Evolutionary conservation across 1,140 invertebrate species (phyloP).

Genomic region (Psilanteris sp.): DNA sequence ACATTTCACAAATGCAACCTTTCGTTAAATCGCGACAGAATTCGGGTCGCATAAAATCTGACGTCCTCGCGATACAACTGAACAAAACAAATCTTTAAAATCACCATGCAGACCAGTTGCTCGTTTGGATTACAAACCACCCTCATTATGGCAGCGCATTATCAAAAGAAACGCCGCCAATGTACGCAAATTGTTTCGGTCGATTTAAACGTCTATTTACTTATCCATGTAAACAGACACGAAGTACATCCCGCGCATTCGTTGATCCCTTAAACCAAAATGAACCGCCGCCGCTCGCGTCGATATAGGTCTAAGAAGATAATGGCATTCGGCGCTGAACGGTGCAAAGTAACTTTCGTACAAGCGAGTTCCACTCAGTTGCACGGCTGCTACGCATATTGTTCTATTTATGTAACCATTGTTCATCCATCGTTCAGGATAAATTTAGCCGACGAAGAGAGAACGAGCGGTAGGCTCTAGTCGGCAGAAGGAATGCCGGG

Average conservation of each 20-base stretch:
- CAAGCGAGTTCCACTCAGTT: constrained; percentile 67
- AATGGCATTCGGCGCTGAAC: constrained; percentile 58
- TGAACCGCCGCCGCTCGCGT: too few relatives aligned
- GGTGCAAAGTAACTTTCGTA: constrained; percentile 59
- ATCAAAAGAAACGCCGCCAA: too few relatives aligned
- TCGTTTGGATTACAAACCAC: too few relatives aligned
- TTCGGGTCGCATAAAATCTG: too few relatives aligned
- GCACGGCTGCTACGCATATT: constrained; percentile 74
- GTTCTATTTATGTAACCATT: constrained; percentile 80
- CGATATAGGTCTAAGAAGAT: constrained; percentile 53
- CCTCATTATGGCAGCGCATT: too few relatives aligned
- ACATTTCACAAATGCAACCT: too few relatives aligned
- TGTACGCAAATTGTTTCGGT: too few relatives aligned
- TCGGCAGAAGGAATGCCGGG: constrained; percentile 59
- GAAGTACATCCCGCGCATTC: constrained; percentile 2
- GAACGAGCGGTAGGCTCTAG: constrained; percentile 56
- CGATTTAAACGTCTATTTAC: too few relatives aligned
- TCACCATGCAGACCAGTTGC: too few relatives aligned
- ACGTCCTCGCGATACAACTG: too few relatives aligned
- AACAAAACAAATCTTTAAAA: too few relatives aligned
- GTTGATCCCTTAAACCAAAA: constrained; percentile 20
- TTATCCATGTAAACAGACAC: neutral
- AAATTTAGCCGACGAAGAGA: constrained; percentile 73
- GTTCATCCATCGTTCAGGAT: constrained; percentile 79
- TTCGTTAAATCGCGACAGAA: too few relatives aligned